Evolutionary conservation across 1,140 invertebrate species (phyloP).

Genomic region (Drosophila parabipectinata): DNA sequence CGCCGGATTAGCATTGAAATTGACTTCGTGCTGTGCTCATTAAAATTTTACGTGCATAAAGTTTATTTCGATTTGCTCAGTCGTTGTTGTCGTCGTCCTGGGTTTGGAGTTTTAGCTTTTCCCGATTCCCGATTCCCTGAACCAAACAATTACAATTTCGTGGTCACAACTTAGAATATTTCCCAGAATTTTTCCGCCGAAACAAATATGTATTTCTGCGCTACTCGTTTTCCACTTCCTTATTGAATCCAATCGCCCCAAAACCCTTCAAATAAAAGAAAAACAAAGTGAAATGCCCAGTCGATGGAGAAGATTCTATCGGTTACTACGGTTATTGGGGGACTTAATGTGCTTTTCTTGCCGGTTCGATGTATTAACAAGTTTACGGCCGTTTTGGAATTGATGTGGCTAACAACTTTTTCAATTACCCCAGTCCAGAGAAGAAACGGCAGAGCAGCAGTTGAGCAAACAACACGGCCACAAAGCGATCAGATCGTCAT

Average conservation of each 20-base stretch:
- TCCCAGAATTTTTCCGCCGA: conserved; percentile 51
- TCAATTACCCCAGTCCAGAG: conserved; percentile 60
- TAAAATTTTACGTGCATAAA: conserved; percentile 83
- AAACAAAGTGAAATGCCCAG: neutral
- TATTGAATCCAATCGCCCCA: conserved; percentile 47
- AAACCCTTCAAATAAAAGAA: conserved; percentile 33
- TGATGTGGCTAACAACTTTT: conserved; percentile 79
- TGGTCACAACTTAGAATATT: conserved; percentile 51
- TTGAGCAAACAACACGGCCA: conserved; percentile 38
- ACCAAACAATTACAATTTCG: conserved; percentile 40
- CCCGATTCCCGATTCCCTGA: conserved; percentile 27
- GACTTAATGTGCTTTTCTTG: conserved; percentile 56
- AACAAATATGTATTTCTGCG: conserved; percentile 21
- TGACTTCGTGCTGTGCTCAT: conserved; percentile 82
- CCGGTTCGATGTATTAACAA: conserved; percentile 62
- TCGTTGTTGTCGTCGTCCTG: conserved; percentile 27
- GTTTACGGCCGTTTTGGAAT: conserved; percentile 76
- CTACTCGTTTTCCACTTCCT: conserved; percentile 59
- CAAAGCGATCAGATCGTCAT: conserved; percentile 53
- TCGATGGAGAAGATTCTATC: conserved; percentile 13
- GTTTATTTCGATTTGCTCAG: conserved; percentile 75
- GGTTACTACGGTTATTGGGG: conserved; percentile 49
- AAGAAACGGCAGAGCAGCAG: conserved; percentile 14
- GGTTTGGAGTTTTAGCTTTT: conserved; percentile 28
- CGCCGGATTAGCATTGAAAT: conserved; percentile 82